Evolutionary conservation across 2,888 invertebrate genomes (phyloP).

Genomic region (Dicycla oo): DNA sequence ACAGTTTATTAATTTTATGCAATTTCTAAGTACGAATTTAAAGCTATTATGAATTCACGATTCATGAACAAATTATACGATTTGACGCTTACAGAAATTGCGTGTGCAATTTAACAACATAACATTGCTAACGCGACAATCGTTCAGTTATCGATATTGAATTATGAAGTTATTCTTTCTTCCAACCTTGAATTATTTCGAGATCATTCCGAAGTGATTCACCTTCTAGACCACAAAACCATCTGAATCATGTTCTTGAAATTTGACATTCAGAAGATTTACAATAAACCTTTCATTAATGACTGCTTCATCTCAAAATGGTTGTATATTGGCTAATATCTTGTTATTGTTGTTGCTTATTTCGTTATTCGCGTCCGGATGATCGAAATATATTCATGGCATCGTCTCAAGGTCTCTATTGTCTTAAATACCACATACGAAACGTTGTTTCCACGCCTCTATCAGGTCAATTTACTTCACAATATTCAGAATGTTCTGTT

Average conservation of each 20-base stretch:
- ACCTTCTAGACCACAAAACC: constrained; percentile 48
- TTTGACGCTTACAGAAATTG: constrained; percentile 36
- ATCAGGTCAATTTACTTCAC: constrained; percentile 59
- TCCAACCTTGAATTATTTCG: constrained; percentile 52
- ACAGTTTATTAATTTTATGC: constrained; percentile 18
- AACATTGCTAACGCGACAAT: constrained; percentile 26
- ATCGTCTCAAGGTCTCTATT: constrained; percentile 79
- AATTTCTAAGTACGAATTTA: constrained; percentile 11
- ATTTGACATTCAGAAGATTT: constrained; percentile 72
- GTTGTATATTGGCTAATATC: constrained; percentile 72
- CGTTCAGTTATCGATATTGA: constrained; percentile 14
- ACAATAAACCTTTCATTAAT: constrained; percentile 77
- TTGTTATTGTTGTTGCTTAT: constrained; percentile 68
- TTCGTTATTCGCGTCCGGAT: constrained; percentile 70
- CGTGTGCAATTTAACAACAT: constrained; percentile 13
- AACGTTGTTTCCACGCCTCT: constrained; percentile 75
- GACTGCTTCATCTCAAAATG: constrained; percentile 70
- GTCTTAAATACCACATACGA: constrained; percentile 80
- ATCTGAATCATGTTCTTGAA: constrained; percentile 69
- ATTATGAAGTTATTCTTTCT: constrained; percentile 32
- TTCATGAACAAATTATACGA: constrained; percentile 18
- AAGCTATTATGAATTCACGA: constrained; percentile 15
- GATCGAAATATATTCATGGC: constrained; percentile 74
- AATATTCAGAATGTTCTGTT: constrained; percentile 27
- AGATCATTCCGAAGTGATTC: constrained; percentile 60